Base-by-base conservation (phyloP, 2,888 invertebrate genomes). In the Tetanocera ferruginea region DNA sequence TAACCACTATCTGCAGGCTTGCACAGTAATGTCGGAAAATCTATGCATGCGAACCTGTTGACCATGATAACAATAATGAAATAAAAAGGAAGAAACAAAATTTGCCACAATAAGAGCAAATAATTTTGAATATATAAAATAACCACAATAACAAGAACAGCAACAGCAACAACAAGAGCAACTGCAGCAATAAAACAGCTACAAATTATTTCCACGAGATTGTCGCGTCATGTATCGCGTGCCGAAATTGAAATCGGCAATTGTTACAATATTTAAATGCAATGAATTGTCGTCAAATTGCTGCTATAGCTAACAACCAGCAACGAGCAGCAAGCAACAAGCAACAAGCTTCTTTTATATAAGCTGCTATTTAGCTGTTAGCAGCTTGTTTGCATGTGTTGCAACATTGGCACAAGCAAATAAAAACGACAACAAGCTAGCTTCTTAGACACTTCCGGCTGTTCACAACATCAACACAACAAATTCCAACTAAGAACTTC, bases 311-410 rank as follows among this genome's bases (percentile, higher is more conserved):
- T 14, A 37, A 19, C 43, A n/a, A 67, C 23, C 2, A 67, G 62
- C 62, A 62, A 23, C 66, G n/a, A 37, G 14, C 17, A n/a, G 66
- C 34, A 66, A 66, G 6, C 25, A 51, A n/a, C 34, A 3, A 34
- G 28, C 51, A 51, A 23, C 23, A 25, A 49, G 51, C 69, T 51
- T 25, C n/a, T 14, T 25, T 49, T 34, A 69, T 28, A 28, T 19
- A 55, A 14, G 64, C n/a, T 23, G 19, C 43, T 11, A 5, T 66
- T n/a, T 23, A 25, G 49, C 69, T 69, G 69, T 69, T 69, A 19
- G 69, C 69, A 69, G 51, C 69, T 49, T 69, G 69, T 69, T 69
- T 69, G 69, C 69, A 69, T 69, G 69, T 69, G 51, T 69, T 69
- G 51, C 28, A 51, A 66, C 66, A n/a, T 6, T 37, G 8, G 51